Base-by-base conservation (phyloP, 2,888 invertebrate species). In the Ligdia adustata region DNA sequence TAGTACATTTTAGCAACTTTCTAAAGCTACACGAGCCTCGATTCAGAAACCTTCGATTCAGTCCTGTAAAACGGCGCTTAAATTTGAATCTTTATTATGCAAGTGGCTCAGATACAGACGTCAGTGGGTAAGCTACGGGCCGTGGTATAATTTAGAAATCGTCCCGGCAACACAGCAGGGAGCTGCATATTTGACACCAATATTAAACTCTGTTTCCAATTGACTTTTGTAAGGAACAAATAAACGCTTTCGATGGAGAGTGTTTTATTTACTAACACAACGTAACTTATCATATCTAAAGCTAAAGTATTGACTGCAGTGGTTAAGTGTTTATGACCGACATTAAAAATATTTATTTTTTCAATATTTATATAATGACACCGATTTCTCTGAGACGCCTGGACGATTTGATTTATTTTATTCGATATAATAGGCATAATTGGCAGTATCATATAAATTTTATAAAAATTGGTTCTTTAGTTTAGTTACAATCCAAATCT, bases 141-240 rank as follows among this genome's bases (percentile, higher is more conserved):
- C 11, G 9, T 29, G 34, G 18, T 15, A 40, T 43, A 32, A 16
- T 44, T 52, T 42, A 42, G 52, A 51, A 51, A 50, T 42, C 29
- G 41, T 27, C 39, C 40, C 37, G 31, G 31, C 28, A 37, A 11
- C 45, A 12, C 55, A 53, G 57, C 54, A 28, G 54, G 55, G 44
- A n/a, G 34, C 39, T 27, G 35, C 37, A 24, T 44, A 35, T 20
- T 41, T 18, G 42, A 42, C 42, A 48, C 48, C 48, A 22, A 48
- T 42, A 47, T 39, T 52, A 48, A 43, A 49, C 34, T 32, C 16
- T 14, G 35, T 26, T 41, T 37, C 3, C 24, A 38, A 53, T 51
- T 22, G 34, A 37, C 20, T 44, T 47, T 29, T 20, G 12, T 18
- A 14, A 16, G 28, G 24, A 35, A 41, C 32, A 27, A 15, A 32